Percentiles rank a stretch among this genome's conserved stretches.
Evolutionary conservation across 2,888 invertebrate species (phyloP).

Genomic region (Tanypteryx hageni): DNA sequence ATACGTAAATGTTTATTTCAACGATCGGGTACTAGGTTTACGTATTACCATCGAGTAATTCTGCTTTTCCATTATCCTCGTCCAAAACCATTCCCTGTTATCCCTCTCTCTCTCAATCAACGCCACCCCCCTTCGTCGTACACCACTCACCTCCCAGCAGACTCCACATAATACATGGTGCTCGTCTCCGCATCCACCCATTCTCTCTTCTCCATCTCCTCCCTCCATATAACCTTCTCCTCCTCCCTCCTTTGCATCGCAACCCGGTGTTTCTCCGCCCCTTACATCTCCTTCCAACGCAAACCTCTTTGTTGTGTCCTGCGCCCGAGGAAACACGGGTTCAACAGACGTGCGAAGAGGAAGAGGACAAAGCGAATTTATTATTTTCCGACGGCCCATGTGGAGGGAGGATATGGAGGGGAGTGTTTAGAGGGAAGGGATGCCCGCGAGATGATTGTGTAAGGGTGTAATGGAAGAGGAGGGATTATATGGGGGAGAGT

Average conservation of each 20-base stretch:
- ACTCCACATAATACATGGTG: no score
- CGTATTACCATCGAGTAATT: no score
- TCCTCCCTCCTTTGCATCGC: neutral
- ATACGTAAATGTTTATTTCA: no score
- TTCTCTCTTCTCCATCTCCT: neutral
- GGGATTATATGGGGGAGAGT: no score
- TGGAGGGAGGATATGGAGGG: neutral
- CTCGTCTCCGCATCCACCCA: neutral
- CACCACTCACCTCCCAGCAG: no score
- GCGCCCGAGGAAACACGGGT: neutral
- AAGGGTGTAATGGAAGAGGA: no score
- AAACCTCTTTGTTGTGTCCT: neutral
- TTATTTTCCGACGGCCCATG: neutral
- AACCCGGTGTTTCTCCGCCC: neutral
- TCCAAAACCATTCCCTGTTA: no score
- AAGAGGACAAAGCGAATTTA: neutral
- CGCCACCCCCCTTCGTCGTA: no score
- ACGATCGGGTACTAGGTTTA: no score
- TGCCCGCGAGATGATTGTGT: neutral
- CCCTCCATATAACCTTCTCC: neutral
- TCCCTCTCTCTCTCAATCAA: no score
- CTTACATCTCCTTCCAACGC: neutral
- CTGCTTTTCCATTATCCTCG: no score
- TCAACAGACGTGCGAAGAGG: neutral
- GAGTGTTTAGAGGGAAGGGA: neutral